phyloP scores from a whole-genome alignment of 2,113 vertebrate genomes.

The Ictalurus punctatus region DNA sequence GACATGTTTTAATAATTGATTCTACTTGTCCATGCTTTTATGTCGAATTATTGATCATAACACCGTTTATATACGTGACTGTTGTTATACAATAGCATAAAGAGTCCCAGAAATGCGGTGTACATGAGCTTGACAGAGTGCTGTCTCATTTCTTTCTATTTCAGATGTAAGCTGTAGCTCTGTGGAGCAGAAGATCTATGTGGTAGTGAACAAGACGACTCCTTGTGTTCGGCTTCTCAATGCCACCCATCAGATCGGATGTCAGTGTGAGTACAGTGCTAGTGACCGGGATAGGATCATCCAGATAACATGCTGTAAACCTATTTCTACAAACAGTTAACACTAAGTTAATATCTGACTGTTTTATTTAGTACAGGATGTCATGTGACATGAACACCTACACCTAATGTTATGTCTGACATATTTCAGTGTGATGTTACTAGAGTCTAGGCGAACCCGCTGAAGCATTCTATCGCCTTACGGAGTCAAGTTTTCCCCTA shows the following conservation, averaged over 20 bases:
- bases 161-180: slow-evolving; percentile 75
- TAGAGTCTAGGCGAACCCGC: neutral
- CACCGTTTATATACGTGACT: fast-evolving
- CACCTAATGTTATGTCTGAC: neutral
- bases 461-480: neutral
- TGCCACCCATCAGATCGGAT: slow-evolving; percentile 94
- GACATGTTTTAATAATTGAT: neutral
- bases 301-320: neutral
- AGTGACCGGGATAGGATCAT: neutral
- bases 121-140: neutral
- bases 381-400: neutral
- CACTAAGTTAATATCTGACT: neutral
- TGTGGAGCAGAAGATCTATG: slow-evolving; percentile 92
- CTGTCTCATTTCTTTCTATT: neutral
- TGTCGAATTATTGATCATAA: neutral
- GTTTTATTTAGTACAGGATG: neutral
- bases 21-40: neutral
- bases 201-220: slow-evolving; percentile 81
- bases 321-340: neutral
- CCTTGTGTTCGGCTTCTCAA: slow-evolving; percentile 93
- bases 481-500: neutral
- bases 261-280: slow-evolving; percentile 87
- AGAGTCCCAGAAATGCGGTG: neutral
- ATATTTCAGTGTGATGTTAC: neutral
- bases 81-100: neutral